Percentiles rank a stretch among this genome's conserved stretches.
phyloP scores from a whole-genome alignment of 2,797 vertebrate genomes.

The Taenioides sp. region DNA sequence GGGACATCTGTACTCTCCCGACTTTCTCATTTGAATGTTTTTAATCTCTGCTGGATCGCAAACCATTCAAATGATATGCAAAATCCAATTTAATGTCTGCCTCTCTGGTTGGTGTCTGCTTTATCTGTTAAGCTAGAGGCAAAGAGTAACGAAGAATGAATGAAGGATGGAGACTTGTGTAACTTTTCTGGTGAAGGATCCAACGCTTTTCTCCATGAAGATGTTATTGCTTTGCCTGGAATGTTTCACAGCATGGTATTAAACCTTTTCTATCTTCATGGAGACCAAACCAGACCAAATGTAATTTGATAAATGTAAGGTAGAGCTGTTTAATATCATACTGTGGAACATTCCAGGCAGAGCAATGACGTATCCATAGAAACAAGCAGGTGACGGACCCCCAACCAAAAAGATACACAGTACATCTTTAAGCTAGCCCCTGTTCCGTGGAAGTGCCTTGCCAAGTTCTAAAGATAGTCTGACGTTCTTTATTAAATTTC shows the following conservation, averaged over 20 bases:
- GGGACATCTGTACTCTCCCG: constrained; percentile 43
- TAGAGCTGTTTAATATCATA: too few relatives aligned
- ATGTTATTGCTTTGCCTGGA: too few relatives aligned
- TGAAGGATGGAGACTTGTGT: constrained; percentile 25
- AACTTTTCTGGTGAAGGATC: too few relatives aligned
- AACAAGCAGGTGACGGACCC: too few relatives aligned
- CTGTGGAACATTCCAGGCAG: too few relatives aligned
- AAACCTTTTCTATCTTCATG: too few relatives aligned
- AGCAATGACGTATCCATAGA: too few relatives aligned
- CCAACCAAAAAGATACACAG: too few relatives aligned
- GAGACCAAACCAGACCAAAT: too few relatives aligned
- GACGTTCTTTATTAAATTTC: neutral
- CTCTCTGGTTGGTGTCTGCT: constrained; percentile 51
- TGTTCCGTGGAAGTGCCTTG: constrained; percentile 17
- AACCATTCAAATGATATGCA: constrained; percentile 60
- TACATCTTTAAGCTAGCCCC: constrained; percentile 7
- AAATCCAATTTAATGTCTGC: constrained; percentile 62
- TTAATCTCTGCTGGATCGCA: constrained; percentile 63
- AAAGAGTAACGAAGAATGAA: constrained; percentile 42
- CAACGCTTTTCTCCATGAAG: too few relatives aligned
- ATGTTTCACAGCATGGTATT: too few relatives aligned
- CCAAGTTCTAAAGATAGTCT: neutral
- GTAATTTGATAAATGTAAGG: too few relatives aligned
- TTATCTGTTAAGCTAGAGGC: constrained; percentile 60
- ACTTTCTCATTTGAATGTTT: constrained; percentile 66